These are phyloP conservation scores for Fragum sueziense DNA, from an alignment of 2,888 invertebrate genomes.

Conservation along the genomic window DNA sequence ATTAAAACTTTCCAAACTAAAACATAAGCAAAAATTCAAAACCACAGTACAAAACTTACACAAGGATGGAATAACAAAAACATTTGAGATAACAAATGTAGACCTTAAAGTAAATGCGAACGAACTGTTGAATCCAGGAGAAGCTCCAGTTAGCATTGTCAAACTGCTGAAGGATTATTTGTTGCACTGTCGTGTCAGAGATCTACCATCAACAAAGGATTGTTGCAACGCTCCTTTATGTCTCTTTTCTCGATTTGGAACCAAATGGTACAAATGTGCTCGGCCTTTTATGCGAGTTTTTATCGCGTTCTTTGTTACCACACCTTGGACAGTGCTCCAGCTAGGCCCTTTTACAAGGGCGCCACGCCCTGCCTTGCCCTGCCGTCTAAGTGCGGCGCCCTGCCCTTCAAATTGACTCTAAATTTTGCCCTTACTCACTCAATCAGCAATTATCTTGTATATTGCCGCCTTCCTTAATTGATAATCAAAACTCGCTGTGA, in stretches of 20 bases:
- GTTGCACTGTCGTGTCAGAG: conserved; percentile 72
- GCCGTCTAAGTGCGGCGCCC: too few relatives aligned
- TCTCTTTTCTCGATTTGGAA: conserved; percentile 29
- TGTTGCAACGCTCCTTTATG: conserved; percentile 68
- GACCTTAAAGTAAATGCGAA: conserved; percentile 60
- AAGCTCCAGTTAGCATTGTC: conserved; percentile 68
- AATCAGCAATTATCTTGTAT: too few relatives aligned
- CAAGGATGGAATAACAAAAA: not conserved
- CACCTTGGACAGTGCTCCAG: conserved; percentile 61
- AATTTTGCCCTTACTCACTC: too few relatives aligned
- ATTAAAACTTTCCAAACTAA: not conserved
- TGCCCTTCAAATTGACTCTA: too few relatives aligned
- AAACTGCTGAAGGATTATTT: conserved; percentile 67
- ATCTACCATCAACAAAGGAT: conserved; percentile 61
- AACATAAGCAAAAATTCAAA: conserved; percentile 1
- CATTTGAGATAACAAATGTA: conserved; percentile 47
- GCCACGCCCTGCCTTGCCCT: too few relatives aligned
- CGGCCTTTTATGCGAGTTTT: conserved; percentile 3
- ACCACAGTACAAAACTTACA: not conserved
- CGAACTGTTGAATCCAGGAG: conserved; percentile 62
- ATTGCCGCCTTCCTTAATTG: too few relatives aligned
- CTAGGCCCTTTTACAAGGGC: too few relatives aligned
- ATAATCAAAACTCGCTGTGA: too few relatives aligned
- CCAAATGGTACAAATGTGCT: conserved; percentile 49
- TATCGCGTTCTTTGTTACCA: conserved; percentile 62